Evolutionary conservation across 2,113 vertebrate genomes (phyloP), one percentile per base, ranked within the genome.

Genomic region (Cephalopholis sonnerati): DNA sequence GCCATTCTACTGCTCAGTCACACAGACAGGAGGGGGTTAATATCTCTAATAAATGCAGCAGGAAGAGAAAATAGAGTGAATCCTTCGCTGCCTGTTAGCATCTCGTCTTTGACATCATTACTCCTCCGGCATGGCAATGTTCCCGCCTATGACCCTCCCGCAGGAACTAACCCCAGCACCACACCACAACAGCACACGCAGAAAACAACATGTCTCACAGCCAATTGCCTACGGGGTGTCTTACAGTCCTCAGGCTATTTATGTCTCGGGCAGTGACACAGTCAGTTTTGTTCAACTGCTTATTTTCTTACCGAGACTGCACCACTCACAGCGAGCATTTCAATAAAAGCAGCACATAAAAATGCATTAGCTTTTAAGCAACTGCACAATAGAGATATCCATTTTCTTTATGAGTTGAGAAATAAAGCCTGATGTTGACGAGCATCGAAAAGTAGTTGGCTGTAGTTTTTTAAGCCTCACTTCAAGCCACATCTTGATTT

Each of bases 101-200:
- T 91, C 91, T 87, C 41, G 76, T 83, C 87, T 83, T 87, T 90
- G 85, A 91, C 92, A 92, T 90, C 75, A 78, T 87, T 83, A 73
- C 86, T 91, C 81, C 83, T 85, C 70, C 17, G 32, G 83, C 84
- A 39, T 75, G 78, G 78, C 67, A 22, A 29, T 50, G 65, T 44
- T 75, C 67, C 58, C 20, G 59, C 53, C 39, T 73, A 61, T 78
- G 83, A 91, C 86, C 89, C 82, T 82, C 84, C 88, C 55, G 63
- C 64, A 84, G 88, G 89, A 87, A 12, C 83, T 57, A 63, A 70
- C 76, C 62, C 44, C 58, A 3, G 41, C 39, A 36, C 64, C 77
- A 73, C 69, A 18, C 63, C 72, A 71, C 72, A 68, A 82, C 74
- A 81, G 68, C 36, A 62, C 44, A 25, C 27, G 5, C 82, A 79